Evolutionary conservation across 2,113 vertebrate species (phyloP), one percentile per base, ranked within the genome.

Genomic region (Catagonus wagneri): DNA sequence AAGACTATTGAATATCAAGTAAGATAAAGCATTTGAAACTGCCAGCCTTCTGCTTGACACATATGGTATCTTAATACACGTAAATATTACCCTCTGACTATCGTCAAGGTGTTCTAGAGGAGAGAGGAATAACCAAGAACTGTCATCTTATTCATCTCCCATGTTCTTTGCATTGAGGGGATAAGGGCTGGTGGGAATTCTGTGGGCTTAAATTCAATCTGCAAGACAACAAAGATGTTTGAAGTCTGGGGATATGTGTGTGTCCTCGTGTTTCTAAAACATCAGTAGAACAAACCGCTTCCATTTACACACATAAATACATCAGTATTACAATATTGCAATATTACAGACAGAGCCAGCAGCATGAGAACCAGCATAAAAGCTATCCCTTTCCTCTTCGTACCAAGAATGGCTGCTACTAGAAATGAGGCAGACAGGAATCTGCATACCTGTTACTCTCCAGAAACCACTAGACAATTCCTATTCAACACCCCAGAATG

Each of bases 221-320:
- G 52, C 9, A 36, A 89, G 54, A 63, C 52, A 72, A 85, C n/a
- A 54, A 83, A 92, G 79, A 74, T 44, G 44, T 72, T 11, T 3
- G 6, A 85, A 60, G 22, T 6, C 54, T 56, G 60, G 34, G 60
- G 63, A n/a, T 27, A 17, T 36, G 44, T 3, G 11, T 61, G 29
- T 25, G 63, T 83, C 66, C 44, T 80, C 80, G 39, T 71, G 60
- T 63, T 79, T 68, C 86, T 94, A 83, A 50, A 90, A 63, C 80
- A 93, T 54, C 22, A 60, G 3, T 6, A 69, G 20, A 88, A 81
- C 20, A 63, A 81, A 27, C 36, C 50, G 36, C 34, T 20, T 36
- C 44, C 19, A 65, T 60, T 75, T 74, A 76, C 29, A 66, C 44
- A 29, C 36, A 25, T 50, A 80, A 56, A 52, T 32, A 84, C 9